These are phyloP conservation scores for Neogobius melanostomus DNA, from an alignment of 2,113 vertebrate genomes.

Conservation along the genomic window DNA sequence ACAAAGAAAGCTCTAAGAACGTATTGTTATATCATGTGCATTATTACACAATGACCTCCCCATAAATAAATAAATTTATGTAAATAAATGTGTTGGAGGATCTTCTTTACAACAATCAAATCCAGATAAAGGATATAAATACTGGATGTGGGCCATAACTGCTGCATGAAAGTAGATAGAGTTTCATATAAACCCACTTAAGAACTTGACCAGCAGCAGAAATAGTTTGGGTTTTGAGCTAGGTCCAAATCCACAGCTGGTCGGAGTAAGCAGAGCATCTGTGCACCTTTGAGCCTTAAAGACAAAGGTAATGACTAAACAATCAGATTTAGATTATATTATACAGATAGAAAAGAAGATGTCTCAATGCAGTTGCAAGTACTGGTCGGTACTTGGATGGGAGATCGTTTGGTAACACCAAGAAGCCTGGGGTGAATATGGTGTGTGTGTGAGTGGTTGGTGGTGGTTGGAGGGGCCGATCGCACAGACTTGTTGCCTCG, in stretches of 20 bases:
- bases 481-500: no score
- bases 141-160: slow-evolving; percentile 42
- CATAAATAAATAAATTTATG: no score
- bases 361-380: slow-evolving; percentile 13
- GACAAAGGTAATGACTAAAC: slow-evolving; percentile 40
- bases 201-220: slow-evolving; percentile 48
- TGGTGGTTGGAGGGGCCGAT: no score
- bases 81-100: slow-evolving; percentile 1
- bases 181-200: slow-evolving; percentile 52
- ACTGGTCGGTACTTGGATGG: no score
- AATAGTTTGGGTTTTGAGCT: slow-evolving; percentile 55
- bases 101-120: slow-evolving; percentile 32
- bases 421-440: no score
- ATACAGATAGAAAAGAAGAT: not conserved
- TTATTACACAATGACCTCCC: slow-evolving; percentile 9
- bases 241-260: slow-evolving; percentile 65
- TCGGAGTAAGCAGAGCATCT: slow-evolving; percentile 49
- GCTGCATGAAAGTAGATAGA: slow-evolving; percentile 55
- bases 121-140: slow-evolving; percentile 28
- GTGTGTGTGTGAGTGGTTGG: no score
- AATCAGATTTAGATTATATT: slow-evolving; percentile 38
- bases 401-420: no score
- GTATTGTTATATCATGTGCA: not conserved
- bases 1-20: not conserved
- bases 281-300: slow-evolving; percentile 68